Percentiles rank a stretch among this genome's conserved stretches.
Conservation (phyloP, 1,140 invertebrate species). For the Drosophila melanica region DNA sequence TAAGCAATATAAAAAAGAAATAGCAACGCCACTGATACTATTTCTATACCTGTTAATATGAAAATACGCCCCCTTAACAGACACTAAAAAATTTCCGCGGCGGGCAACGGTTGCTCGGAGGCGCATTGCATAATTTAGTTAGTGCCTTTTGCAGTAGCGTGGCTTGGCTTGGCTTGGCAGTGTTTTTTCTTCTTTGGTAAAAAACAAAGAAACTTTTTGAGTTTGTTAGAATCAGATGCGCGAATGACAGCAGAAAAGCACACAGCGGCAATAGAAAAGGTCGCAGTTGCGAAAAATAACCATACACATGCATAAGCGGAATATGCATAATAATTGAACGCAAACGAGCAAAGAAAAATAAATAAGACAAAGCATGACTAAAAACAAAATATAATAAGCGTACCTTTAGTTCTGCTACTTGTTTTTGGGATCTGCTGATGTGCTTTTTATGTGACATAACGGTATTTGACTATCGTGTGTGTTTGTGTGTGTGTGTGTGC, state of each 20-base stretch:
- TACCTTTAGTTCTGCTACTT: slow-evolving; percentile 48
- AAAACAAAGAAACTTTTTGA: slow-evolving; percentile 51
- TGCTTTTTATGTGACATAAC: slow-evolving; percentile 75
- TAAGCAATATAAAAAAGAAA: slow-evolving; percentile 32
- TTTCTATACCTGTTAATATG: slow-evolving; percentile 23
- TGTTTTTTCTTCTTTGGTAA: slow-evolving; percentile 7
- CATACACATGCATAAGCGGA: slow-evolving; percentile 37
- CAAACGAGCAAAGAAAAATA: slow-evolving; percentile 10
- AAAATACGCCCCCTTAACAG: slow-evolving; percentile 10
- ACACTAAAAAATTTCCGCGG: slow-evolving; percentile 37
- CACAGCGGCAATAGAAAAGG: slow-evolving; percentile 19
- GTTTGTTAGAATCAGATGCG: slow-evolving; percentile 25
- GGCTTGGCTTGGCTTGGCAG: background rate
- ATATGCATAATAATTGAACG: slow-evolving; percentile 66
- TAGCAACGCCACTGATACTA: slow-evolving; percentile 53
- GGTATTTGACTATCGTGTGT: slow-evolving; percentile 34
- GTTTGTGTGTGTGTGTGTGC: slow-evolving; percentile 13
- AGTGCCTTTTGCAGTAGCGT: slow-evolving; percentile 12
- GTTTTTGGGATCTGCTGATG: slow-evolving; percentile 37
- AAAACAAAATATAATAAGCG: slow-evolving; percentile 73
- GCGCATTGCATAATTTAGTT: slow-evolving; percentile 64
- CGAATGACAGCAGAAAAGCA: slow-evolving; percentile 27
- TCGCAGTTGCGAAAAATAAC: slow-evolving; percentile 25
- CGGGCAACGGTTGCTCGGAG: slow-evolving; percentile 30
- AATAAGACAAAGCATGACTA: slow-evolving; percentile 12